Evolutionary conservation across 2,888 invertebrate genomes (phyloP).

Genomic region (Drosophila meridiana): DNA sequence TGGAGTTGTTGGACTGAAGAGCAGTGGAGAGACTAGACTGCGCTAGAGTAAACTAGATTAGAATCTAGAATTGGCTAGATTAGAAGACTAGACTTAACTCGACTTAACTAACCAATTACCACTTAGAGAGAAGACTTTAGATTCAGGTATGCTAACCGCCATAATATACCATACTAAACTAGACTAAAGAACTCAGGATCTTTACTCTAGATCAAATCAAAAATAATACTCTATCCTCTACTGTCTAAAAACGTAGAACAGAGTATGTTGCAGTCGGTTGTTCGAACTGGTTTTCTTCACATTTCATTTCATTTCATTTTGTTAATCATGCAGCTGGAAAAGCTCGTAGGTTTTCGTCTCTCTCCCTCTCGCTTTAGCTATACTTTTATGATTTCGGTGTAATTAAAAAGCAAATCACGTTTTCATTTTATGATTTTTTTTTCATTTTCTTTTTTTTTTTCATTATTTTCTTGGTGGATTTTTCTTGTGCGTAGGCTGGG

Average conservation of each 20-base stretch:
- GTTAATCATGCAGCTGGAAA: slow-evolving; percentile 44
- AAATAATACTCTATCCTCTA: not conserved
- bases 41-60: not conserved
- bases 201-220: not conserved
- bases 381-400: slow-evolving; percentile 38
- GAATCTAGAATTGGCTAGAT: not conserved
- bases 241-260: not conserved
- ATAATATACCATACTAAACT: not conserved
- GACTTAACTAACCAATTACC: not conserved
- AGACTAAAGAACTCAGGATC: not conserved
- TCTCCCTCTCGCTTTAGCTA: slow-evolving; percentile 7
- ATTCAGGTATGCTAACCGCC: not conserved
- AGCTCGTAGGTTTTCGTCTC: slow-evolving; percentile 15
- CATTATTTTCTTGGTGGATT: slow-evolving; percentile 20
- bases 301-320: slow-evolving; percentile 8
- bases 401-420: slow-evolving; percentile 78
- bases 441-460: not conserved
- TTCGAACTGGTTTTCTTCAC: slow-evolving; percentile 5
- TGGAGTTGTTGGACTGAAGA: not conserved
- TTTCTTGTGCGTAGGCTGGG: slow-evolving; percentile 63
- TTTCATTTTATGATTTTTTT: slow-evolving; percentile 49
- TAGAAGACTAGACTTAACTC: no score
- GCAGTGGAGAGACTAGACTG: not conserved
- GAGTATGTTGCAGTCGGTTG: slow-evolving; percentile 1
- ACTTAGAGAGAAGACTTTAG: not conserved